Conservation (phyloP, 2,888 invertebrate genomes). For the Asteroscopus sphinx region DNA sequence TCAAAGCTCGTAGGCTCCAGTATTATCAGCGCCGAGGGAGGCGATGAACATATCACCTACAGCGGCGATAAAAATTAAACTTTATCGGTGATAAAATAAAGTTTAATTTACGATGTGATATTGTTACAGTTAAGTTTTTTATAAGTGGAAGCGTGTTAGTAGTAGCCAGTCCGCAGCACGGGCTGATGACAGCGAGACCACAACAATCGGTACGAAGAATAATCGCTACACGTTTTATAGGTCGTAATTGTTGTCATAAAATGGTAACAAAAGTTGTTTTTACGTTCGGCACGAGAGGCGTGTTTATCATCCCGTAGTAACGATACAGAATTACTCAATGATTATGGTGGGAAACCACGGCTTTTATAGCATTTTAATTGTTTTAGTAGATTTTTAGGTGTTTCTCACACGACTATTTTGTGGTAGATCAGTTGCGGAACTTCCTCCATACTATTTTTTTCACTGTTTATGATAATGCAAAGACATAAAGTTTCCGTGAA, state of each 20-base stretch:
- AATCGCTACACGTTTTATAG: slow-evolving; percentile 89
- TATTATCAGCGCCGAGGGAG: slow-evolving; percentile 60
- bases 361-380: slow-evolving; percentile 85
- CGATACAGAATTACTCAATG: slow-evolving; percentile 78
- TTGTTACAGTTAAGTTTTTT: slow-evolving; percentile 62
- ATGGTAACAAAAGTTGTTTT: slow-evolving; percentile 89
- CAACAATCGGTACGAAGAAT: slow-evolving; percentile 86
- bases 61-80: slow-evolving; percentile 60
- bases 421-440: slow-evolving; percentile 64
- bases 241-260: slow-evolving; percentile 90
- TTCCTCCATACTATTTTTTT: slow-evolving; percentile 55
- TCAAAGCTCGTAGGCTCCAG: slow-evolving; percentile 71
- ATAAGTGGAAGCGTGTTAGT: slow-evolving; percentile 46
- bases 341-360: slow-evolving; percentile 81
- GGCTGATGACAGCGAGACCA: slow-evolving; percentile 84
- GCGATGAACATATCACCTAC: slow-evolving; percentile 60
- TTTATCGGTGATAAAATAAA: slow-evolving; percentile 65
- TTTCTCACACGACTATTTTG: slow-evolving; percentile 66
- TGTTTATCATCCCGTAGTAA: slow-evolving; percentile 85
- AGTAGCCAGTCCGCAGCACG: slow-evolving; percentile 71
- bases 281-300: slow-evolving; percentile 86
- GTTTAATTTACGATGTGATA: slow-evolving; percentile 63
- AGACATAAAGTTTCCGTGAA: slow-evolving; percentile 35
- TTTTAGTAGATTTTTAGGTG: slow-evolving; percentile 71
- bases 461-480: slow-evolving; percentile 35